These are phyloP conservation scores for Ariopsis seemanni DNA, from an alignment of 2,113 vertebrate genomes.

Conservation along the genomic window DNA sequence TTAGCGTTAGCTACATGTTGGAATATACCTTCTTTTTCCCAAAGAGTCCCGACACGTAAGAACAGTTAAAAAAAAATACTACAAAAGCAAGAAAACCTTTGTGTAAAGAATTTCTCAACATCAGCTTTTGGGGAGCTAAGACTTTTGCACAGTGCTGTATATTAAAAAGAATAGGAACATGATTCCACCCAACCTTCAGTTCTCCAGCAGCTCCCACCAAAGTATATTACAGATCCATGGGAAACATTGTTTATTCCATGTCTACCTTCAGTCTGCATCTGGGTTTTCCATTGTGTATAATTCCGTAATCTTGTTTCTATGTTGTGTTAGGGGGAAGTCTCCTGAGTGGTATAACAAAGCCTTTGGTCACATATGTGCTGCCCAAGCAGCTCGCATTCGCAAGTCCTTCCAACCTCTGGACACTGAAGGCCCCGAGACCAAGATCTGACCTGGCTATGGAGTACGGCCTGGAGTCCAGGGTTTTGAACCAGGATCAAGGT, in stretches of 20 bases:
- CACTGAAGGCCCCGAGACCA: constrained; percentile 84
- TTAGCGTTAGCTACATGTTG: no score
- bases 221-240: not conserved
- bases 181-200: no score
- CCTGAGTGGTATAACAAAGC: constrained; percentile 97
- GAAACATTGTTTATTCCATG: not conserved
- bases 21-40: no score
- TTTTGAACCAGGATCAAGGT: not conserved
- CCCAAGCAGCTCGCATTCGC: constrained; percentile 86
- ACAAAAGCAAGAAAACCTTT: no score
- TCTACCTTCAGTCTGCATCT: not conserved
- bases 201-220: not conserved
- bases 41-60: no score
- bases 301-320: not conserved
- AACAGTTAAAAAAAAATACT: no score
- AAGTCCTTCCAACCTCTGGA: constrained; percentile 86
- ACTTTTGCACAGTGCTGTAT: not conserved
- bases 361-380: constrained; percentile 88
- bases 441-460: constrained; percentile 74
- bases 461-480: constrained; percentile 19
- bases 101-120: no score
- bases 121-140: no score
- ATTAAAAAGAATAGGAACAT: not conserved
- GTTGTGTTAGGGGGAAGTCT: constrained; percentile 79
- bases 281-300: not conserved